A percentile compares a stretch with the other conserved stretches of the same genome.
These are phyloP conservation scores for Tyto alba DNA, from an alignment of 2,113 vertebrate genomes.

Conservation along the genomic window DNA sequence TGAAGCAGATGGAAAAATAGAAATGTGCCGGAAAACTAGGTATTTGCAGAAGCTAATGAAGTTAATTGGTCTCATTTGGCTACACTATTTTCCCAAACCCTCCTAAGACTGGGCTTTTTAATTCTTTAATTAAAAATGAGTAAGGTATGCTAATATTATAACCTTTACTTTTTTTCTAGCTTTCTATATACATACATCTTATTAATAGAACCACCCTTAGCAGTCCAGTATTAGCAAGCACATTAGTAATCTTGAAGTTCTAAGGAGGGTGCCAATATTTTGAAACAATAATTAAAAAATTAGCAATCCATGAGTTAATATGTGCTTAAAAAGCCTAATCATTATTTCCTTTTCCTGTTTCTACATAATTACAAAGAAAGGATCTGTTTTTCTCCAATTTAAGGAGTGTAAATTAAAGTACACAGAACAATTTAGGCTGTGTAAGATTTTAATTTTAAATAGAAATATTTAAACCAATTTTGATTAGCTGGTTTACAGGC, in stretches of 20 bases:
- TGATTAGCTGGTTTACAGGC: slow-evolving; percentile 59
- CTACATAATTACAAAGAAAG: slow-evolving; percentile 63
- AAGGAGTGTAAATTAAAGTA: slow-evolving; percentile 51
- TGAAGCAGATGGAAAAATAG: slow-evolving; percentile 74
- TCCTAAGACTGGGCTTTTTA: slow-evolving; percentile 74
- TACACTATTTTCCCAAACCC: slow-evolving; percentile 73
- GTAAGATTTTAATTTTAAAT: slow-evolving; percentile 71
- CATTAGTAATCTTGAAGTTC: slow-evolving; percentile 61
- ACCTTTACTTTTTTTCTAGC: slow-evolving; percentile 72
- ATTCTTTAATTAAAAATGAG: slow-evolving; percentile 81
- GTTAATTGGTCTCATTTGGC: slow-evolving; percentile 77
- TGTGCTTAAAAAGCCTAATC: slow-evolving; percentile 57
- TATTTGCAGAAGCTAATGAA: slow-evolving; percentile 79
- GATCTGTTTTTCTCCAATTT: slow-evolving; percentile 47
- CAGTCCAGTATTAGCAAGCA: slow-evolving; percentile 62
- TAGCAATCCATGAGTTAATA: slow-evolving; percentile 66
- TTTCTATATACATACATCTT: slow-evolving; percentile 68
- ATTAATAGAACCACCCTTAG: slow-evolving; percentile 72
- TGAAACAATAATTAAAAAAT: slow-evolving; percentile 63
- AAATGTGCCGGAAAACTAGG: slow-evolving; percentile 71
- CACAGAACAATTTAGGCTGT: slow-evolving; percentile 48
- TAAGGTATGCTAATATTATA: slow-evolving; percentile 78
- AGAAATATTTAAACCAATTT: slow-evolving; percentile 54
- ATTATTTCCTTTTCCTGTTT: slow-evolving; percentile 73
- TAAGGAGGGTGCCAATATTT: slow-evolving; percentile 51